Conservation (phyloP, 2,888 invertebrate genomes). For the Phortica magna region DNA sequence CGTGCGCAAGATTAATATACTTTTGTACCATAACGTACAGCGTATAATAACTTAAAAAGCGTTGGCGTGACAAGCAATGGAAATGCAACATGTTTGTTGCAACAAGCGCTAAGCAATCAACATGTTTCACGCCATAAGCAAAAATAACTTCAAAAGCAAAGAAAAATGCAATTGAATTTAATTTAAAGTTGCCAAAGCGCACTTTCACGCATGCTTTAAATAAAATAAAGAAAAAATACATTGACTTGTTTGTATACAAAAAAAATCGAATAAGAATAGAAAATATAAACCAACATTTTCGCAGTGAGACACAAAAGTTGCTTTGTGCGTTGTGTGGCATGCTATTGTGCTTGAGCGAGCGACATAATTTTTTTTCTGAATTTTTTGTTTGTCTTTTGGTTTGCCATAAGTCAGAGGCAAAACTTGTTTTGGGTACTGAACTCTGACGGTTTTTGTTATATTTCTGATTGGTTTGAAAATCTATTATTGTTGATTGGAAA, state of each 20-base stretch:
- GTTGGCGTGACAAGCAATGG: too few relatives aligned
- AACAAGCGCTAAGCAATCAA: neutral
- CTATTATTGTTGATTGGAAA: conserved; percentile 63
- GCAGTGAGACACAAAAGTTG: neutral
- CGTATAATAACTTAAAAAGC: too few relatives aligned
- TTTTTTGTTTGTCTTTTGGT: neutral
- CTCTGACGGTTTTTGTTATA: conserved; percentile 29
- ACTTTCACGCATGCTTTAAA: conserved; percentile 13
- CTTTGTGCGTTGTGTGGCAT: neutral
- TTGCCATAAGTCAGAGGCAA: conserved; percentile 25
- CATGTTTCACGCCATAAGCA: neutral
- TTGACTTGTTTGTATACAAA: neutral
- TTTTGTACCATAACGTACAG: too few relatives aligned
- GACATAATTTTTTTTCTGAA: conserved; percentile 2
- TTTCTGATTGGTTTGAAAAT: conserved; percentile 37
- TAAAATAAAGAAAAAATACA: neutral
- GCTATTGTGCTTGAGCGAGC: conserved; percentile 11
- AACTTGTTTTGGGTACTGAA: conserved; percentile 55
- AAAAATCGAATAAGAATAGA: conserved; percentile 2
- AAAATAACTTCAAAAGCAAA: neutral
- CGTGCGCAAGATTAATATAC: too few relatives aligned
- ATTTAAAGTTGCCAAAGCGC: neutral
- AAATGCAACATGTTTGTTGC: too few relatives aligned
- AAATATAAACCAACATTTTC: neutral
- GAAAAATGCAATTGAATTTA: neutral